phyloP scores from a whole-genome alignment of 2,113 vertebrate species.

The Andinoacara biseriatus region DNA sequence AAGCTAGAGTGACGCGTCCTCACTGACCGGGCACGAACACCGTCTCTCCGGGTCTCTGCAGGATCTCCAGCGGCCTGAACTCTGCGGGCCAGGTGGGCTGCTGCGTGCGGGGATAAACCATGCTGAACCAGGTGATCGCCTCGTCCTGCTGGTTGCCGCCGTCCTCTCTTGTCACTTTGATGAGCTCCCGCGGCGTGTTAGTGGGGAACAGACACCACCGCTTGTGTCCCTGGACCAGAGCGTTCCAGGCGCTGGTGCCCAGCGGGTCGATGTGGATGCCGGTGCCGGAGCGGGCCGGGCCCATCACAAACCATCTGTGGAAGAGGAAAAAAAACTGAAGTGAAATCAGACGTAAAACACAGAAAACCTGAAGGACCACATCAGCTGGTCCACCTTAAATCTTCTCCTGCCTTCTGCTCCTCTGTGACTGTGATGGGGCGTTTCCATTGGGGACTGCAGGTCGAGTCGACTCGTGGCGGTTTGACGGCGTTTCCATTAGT shows the following conservation, averaged over 20 bases:
- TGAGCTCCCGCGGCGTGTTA: slow-evolving; percentile 94
- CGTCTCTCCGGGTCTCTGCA: slow-evolving; percentile 94
- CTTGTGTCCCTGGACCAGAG: slow-evolving; percentile 96
- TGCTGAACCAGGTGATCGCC: slow-evolving; percentile 96
- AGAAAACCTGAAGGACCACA: not conserved
- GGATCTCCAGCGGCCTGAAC: slow-evolving; percentile 93
- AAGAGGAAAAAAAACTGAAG: not conserved
- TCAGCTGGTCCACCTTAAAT: not conserved
- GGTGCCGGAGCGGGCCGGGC: slow-evolving; percentile 93
- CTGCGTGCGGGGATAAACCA: slow-evolving; percentile 93
- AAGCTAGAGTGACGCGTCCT: not conserved
- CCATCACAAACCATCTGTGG: slow-evolving; percentile 98
- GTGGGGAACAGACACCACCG: slow-evolving; percentile 98
- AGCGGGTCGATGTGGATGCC: slow-evolving; percentile 98
- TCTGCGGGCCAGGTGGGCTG: slow-evolving; percentile 91
- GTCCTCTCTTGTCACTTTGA: slow-evolving; percentile 96
- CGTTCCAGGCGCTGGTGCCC: slow-evolving; percentile 98
- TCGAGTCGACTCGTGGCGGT: too few species aligned
- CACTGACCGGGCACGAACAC: slow-evolving; percentile 95
- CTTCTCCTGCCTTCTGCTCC: not conserved
- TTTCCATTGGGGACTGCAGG: too few species aligned
- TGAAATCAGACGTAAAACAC: not conserved
- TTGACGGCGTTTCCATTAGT: too few species aligned
- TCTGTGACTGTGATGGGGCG: too few species aligned
- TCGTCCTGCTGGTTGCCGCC: slow-evolving; percentile 98